Conservation (phyloP, 1,140 invertebrate species). For the Heliconius nattereri region DNA sequence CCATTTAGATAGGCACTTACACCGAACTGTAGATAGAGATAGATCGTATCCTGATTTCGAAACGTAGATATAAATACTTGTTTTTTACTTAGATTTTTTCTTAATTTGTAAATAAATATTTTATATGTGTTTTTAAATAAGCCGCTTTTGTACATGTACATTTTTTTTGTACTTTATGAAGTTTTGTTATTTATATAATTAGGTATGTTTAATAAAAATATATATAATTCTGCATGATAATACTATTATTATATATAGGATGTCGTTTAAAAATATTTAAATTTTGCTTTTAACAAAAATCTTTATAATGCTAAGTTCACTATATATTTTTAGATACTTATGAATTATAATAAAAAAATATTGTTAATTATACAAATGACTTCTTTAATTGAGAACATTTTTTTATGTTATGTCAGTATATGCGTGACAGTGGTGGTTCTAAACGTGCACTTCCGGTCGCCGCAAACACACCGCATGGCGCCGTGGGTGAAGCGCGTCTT, state of each 20-base stretch:
- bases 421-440: slow-evolving; percentile 99
- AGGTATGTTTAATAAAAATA: too few relatives aligned
- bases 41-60: background rate
- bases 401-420: slow-evolving; percentile 86
- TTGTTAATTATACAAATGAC: background rate
- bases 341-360: too few relatives aligned
- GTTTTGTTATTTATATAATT: too few relatives aligned
- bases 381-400: slow-evolving; percentile 7
- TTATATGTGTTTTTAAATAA: too few relatives aligned
- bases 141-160: too few relatives aligned
- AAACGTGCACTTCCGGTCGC: slow-evolving; percentile 99
- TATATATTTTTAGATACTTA: too few relatives aligned
- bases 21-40: slow-evolving; percentile 21
- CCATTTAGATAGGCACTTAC: slow-evolving; percentile 37
- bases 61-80: background rate
- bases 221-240: too few relatives aligned
- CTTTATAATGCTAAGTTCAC: too few relatives aligned
- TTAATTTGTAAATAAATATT: background rate
- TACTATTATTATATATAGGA: too few relatives aligned
- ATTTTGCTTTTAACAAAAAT: too few relatives aligned
- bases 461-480: slow-evolving; percentile 98
- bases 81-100: background rate
- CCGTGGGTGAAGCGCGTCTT: slow-evolving; percentile 98
- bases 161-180: too few relatives aligned
- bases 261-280: too few relatives aligned